Conservation (phyloP, 2,797 vertebrate species). For the Distichodus sexfasciatus region DNA sequence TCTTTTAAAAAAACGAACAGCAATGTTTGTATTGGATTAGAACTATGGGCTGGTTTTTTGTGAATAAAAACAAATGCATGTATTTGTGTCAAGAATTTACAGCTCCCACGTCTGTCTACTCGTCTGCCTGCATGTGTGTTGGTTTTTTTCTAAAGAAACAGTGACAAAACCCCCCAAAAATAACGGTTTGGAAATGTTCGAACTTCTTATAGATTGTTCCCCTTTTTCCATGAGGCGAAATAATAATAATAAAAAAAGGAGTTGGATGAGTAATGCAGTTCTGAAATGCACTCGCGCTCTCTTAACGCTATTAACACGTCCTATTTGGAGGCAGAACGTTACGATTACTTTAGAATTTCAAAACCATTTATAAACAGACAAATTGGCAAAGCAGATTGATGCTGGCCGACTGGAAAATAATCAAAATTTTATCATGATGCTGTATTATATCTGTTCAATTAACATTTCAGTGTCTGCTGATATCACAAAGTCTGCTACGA, state of each 20-base stretch:
- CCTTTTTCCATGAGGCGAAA: conserved; percentile 57
- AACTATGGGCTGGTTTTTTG: conserved; percentile 98
- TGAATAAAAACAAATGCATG: conserved; percentile 99
- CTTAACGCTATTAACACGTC: conserved; percentile 51
- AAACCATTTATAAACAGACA: no score
- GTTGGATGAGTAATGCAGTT: conserved; percentile 52
- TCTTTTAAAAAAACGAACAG: conserved; percentile 84
- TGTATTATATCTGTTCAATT: no score
- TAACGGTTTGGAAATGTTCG: conserved; percentile 52
- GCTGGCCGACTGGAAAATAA: no score
- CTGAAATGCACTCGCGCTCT: conserved; percentile 57
- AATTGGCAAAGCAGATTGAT: neutral
- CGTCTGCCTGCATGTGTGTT: conserved; percentile 75
- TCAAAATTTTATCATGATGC: no score
- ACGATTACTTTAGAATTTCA: no score
- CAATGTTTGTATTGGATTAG: conserved; percentile 99
- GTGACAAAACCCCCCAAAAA: conserved; percentile 54
- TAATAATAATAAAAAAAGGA: conserved; percentile 45
- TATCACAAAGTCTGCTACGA: no score
- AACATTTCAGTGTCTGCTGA: no score
- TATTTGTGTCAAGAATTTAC: conserved; percentile 85
- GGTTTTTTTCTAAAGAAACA: conserved; percentile 60
- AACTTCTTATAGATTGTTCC: conserved; percentile 52
- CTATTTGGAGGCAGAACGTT: no score
- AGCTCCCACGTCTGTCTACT: conserved; percentile 73